These are phyloP conservation scores for Brachyistius frenatus DNA, from an alignment of 2,113 vertebrate species.

Conservation along the genomic window DNA sequence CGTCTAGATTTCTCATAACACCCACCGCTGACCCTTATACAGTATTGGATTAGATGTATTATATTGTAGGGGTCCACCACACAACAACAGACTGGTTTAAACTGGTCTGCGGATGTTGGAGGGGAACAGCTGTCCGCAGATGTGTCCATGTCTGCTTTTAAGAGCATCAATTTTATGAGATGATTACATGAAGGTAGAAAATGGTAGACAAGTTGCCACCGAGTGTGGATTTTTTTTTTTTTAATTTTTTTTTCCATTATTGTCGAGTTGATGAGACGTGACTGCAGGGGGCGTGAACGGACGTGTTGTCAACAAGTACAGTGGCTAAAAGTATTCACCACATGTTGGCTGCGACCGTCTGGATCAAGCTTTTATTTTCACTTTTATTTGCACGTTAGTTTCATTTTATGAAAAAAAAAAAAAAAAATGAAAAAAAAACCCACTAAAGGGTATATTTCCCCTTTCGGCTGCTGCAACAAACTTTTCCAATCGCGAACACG, in stretches of 20 bases:
- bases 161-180: neutral
- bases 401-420: neutral
- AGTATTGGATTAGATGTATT: conserved; percentile 32
- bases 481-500: too few relatives aligned
- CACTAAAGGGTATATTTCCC: too few relatives aligned
- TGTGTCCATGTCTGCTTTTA: conserved; percentile 8
- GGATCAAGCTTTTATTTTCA: too few relatives aligned
- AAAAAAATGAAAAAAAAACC: too few relatives aligned
- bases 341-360: too few relatives aligned
- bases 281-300: conserved; percentile 50
- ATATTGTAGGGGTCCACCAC: conserved; percentile 17
- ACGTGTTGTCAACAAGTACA: conserved; percentile 24
- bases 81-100: conserved; percentile 24
- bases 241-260: conserved; percentile 44
- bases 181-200: conserved; percentile 41
- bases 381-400: neutral
- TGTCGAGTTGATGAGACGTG: conserved; percentile 1
- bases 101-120: conserved; percentile 31
- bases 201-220: conserved; percentile 34
- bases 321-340: neutral
- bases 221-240: conserved; percentile 38
- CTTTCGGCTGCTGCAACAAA: neutral
- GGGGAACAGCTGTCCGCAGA: conserved; percentile 30
- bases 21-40: conserved; percentile 39
- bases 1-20: conserved; percentile 12